Base-by-base conservation (phyloP, 1,140 invertebrate species). In the Bombus turneri region DNA sequence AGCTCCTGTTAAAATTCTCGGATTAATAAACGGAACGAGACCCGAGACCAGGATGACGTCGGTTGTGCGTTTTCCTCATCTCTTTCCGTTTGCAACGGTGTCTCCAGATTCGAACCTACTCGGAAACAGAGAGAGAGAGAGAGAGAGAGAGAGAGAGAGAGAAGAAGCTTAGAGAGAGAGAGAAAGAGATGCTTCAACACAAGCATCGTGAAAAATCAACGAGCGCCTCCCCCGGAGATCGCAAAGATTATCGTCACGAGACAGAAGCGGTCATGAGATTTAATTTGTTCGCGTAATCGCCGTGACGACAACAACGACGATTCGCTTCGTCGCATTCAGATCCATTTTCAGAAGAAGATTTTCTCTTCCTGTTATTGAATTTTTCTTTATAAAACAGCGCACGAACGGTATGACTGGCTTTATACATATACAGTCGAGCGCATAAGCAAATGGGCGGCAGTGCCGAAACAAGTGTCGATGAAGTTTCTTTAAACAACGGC, bases 11-110 rank as follows among this genome's bases (percentile, higher is more conserved):
- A 75, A 86, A 87, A 87, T 76, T 75, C 53, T 86, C 53, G 18
- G 64, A 76, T 77, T 77, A 83, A 83, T 83, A 77, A 68, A 69
- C 62, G 62, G 68, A 83, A 83, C 73, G 74, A 77, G 62, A 83
- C 34, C 43, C 12, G 9, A 10, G 15, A 2, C 22, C 18, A 53
- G 25, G 59, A 47, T 37, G 15, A 66, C 43, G 39, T 64, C 39
- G 37, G 12, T 18, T 39, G 6, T 13, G 4, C 3, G 10, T 6
- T n/a, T 13, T 6, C n/a, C 12, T 72, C 39, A 28, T 9, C n/a
- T 25, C 59, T 13, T 3, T 13, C 39, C 18, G 12, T 66, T 66
- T 31, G 18, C 12, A 25, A 13, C 41, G 41, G 37, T 22, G 57
- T 1, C 12, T 62, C 37, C 22, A 39, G n/a, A 59, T 59, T 28